These are phyloP conservation scores for Pedetes capensis DNA, from an alignment of 2,113 vertebrate genomes.

Conservation along the genomic window DNA sequence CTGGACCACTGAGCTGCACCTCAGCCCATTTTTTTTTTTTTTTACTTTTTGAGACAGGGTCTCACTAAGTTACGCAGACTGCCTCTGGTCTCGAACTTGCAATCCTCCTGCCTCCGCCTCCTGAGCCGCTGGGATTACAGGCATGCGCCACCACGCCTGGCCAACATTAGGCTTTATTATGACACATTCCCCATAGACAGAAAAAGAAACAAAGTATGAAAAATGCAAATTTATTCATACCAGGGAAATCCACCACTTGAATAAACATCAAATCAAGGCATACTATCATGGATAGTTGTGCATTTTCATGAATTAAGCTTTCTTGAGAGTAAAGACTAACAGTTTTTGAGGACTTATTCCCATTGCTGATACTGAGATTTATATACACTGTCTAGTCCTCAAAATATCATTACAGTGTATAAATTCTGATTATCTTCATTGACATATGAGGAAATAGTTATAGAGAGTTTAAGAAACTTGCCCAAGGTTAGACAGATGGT, in stretches of 20 bases:
- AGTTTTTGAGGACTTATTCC: background rate
- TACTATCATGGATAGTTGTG: background rate
- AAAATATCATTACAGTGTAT: background rate
- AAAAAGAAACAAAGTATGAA: background rate
- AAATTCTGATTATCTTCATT: background rate
- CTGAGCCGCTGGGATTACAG: too few relatives aligned
- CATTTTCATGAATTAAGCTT: background rate
- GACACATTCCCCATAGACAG: background rate
- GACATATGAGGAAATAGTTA: background rate
- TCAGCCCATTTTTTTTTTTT: too few relatives aligned
- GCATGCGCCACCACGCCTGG: too few relatives aligned
- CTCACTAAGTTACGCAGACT: too few relatives aligned
- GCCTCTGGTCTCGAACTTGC: too few relatives aligned
- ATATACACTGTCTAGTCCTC: background rate
- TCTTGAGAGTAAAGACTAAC: background rate
- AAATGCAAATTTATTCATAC: background rate
- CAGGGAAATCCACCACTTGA: background rate
- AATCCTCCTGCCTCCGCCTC: too few relatives aligned
- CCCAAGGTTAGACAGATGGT: background rate
- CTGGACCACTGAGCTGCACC: too few relatives aligned
- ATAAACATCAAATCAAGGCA: background rate
- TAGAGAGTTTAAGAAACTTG: background rate
- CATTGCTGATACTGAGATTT: background rate
- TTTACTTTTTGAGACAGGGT: too few relatives aligned
- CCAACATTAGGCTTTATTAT: background rate